These are phyloP conservation scores for Drosophila willistoni DNA, from an alignment of 1,140 invertebrate genomes.

Conservation along the genomic window DNA sequence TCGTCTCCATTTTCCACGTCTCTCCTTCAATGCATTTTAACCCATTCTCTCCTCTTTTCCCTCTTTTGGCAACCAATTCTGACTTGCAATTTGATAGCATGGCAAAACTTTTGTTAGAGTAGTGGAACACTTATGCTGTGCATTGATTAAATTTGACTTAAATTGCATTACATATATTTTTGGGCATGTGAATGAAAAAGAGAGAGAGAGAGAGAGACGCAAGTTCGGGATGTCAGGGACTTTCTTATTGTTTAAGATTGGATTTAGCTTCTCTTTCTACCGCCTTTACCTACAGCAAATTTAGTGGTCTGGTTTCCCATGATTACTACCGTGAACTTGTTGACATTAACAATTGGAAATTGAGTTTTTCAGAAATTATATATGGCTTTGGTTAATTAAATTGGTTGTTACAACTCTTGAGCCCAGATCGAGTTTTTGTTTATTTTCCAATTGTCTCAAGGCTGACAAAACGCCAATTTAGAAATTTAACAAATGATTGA, in stretches of 20 bases:
- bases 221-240: conserved; percentile 22
- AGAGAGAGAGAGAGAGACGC: neutral
- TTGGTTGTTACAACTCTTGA: neutral
- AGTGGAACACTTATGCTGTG: conserved; percentile 51
- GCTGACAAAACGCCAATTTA: too few species aligned
- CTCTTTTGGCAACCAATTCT: neutral
- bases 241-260: conserved; percentile 68
- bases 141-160: conserved; percentile 81
- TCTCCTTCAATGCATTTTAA: neutral
- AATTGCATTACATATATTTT: conserved; percentile 64
- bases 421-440: too few species aligned
- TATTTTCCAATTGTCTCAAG: too few species aligned
- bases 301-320: neutral
- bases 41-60: neutral
- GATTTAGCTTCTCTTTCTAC: conserved; percentile 33
- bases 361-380: conserved; percentile 36
- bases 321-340: conserved; percentile 50
- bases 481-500: too few species aligned
- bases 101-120: conserved; percentile 57
- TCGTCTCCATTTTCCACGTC: neutral
- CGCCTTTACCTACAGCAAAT: neutral
- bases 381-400: conserved; percentile 72
- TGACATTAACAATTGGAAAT: conserved; percentile 50
- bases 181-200: conserved; percentile 26
- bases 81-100: conserved; percentile 63